These are phyloP conservation scores for Scrobipalpa atriplicella DNA, from an alignment of 2,888 invertebrate species.

Conservation along the genomic window DNA sequence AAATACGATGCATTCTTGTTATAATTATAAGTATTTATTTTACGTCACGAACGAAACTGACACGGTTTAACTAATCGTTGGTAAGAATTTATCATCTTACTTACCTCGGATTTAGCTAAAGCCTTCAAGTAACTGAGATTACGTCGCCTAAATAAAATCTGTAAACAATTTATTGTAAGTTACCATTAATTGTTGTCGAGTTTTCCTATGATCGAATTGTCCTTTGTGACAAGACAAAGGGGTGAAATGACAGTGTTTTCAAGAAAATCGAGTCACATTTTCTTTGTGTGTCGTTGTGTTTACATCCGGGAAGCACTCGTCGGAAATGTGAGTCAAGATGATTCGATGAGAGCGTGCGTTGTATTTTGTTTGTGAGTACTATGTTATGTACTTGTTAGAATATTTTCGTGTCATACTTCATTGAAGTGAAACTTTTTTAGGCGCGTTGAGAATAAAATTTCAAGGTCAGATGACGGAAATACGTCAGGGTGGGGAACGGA, in stretches of 20 bases:
- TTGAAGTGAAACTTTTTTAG: too few species aligned
- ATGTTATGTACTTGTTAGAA: not conserved
- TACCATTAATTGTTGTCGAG: conserved; percentile 18
- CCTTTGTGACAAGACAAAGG: conserved; percentile 17
- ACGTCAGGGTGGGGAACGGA: too few species aligned
- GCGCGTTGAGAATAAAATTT: too few species aligned
- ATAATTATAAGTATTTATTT: not conserved
- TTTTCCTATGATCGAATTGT: conserved; percentile 5
- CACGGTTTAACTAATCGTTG: not conserved
- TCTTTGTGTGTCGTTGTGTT: conserved; percentile 17
- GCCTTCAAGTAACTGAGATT: not conserved
- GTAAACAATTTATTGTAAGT: conserved; percentile 16
- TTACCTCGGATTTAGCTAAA: not conserved
- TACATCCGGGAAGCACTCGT: not conserved
- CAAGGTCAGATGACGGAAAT: too few species aligned
- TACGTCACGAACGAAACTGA: not conserved
- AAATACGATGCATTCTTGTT: too few species aligned
- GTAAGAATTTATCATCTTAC: conserved; percentile 6
- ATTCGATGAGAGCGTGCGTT: conserved; percentile 31
- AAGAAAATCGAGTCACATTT: conserved; percentile 14
- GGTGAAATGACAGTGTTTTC: conserved; percentile 16
- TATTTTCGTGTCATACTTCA: too few species aligned
- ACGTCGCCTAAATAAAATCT: conserved; percentile 13
- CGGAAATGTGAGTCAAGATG: conserved; percentile 6
- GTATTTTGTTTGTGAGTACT: conserved; percentile 33